Percentiles rank a stretch among this genome's conserved stretches.
Evolutionary conservation across 2,113 vertebrate genomes (phyloP).

Genomic region (Numenius arquata): DNA sequence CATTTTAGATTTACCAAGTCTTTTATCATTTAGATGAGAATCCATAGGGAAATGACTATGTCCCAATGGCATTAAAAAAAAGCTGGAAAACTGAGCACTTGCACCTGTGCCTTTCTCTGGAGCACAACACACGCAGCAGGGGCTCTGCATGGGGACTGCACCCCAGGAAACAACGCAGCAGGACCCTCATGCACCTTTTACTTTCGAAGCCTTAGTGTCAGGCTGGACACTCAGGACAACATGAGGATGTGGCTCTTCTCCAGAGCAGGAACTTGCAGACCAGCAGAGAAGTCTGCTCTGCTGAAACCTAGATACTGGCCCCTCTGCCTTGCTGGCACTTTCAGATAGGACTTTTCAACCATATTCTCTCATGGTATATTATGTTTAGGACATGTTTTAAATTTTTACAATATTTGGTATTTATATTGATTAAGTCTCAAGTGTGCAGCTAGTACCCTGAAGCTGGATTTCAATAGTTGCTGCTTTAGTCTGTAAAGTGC

Average conservation of each 20-base stretch:
- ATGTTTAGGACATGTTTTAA: background rate
- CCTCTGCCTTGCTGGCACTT: background rate
- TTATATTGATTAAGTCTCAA: background rate
- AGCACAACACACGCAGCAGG: background rate
- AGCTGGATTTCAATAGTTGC: background rate
- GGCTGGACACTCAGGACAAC: background rate
- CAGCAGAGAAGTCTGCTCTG: background rate
- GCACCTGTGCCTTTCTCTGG: background rate
- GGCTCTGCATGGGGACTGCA: background rate
- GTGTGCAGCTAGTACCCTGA: background rate
- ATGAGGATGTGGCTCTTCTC: background rate
- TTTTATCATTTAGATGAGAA: background rate
- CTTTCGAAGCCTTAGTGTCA: background rate
- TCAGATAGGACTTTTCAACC: background rate
- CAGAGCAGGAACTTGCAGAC: background rate
- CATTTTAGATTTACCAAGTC: background rate
- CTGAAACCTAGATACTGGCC: background rate
- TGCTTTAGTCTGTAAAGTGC: background rate
- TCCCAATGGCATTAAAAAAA: background rate
- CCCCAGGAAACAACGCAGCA: rapidly evolving
- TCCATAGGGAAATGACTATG: background rate
- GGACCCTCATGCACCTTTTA: rapidly evolving
- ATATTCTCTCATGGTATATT: background rate
- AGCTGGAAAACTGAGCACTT: background rate
- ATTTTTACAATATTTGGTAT: background rate